Evolutionary conservation across 2,888 invertebrate species (phyloP).

Genomic region (Drosophila anceps): DNA sequence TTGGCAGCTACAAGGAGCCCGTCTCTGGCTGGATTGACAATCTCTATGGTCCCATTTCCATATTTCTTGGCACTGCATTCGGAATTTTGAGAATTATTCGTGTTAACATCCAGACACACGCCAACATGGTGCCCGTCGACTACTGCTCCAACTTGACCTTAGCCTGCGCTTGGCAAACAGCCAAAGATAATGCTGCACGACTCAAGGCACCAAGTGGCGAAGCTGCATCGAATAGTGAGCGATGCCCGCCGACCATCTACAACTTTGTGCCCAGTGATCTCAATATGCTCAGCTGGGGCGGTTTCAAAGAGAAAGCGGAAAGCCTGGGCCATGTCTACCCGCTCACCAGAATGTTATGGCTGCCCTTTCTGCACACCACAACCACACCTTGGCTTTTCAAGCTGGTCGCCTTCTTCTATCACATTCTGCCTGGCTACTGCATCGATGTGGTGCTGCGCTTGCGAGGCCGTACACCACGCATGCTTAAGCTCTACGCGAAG

Average conservation of each 20-base stretch:
- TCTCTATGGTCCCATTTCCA: conserved; percentile 87
- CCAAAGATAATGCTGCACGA: conserved; percentile 31
- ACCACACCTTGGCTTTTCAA: conserved; percentile 83
- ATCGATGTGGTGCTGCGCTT: conserved; percentile 86
- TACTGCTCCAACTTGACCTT: conserved; percentile 85
- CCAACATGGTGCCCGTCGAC: conserved; percentile 86
- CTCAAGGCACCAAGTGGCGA: conserved; percentile 32
- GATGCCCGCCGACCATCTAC: conserved; percentile 85
- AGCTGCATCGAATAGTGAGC: not conserved
- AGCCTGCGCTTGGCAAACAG: conserved; percentile 85
- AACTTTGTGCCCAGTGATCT: conserved; percentile 94
- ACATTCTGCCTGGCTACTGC: conserved; percentile 88
- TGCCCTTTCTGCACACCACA: conserved; percentile 86
- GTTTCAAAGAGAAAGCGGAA: conserved; percentile 86
- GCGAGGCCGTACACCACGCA: conserved; percentile 72
- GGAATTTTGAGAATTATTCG: conserved; percentile 87
- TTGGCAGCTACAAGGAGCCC: conserved; percentile 86
- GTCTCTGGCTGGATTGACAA: conserved; percentile 90
- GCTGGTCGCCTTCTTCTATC: conserved; percentile 87
- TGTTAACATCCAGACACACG: conserved; percentile 76
- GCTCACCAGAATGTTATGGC: conserved; percentile 89
- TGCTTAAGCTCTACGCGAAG: conserved; percentile 92
- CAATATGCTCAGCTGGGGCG: conserved; percentile 92
- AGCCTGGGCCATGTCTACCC: conserved; percentile 87
- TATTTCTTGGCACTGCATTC: conserved; percentile 86